phyloP scores from a whole-genome alignment of 1,140 invertebrate genomes.

The Drosophila albomicans region DNA sequence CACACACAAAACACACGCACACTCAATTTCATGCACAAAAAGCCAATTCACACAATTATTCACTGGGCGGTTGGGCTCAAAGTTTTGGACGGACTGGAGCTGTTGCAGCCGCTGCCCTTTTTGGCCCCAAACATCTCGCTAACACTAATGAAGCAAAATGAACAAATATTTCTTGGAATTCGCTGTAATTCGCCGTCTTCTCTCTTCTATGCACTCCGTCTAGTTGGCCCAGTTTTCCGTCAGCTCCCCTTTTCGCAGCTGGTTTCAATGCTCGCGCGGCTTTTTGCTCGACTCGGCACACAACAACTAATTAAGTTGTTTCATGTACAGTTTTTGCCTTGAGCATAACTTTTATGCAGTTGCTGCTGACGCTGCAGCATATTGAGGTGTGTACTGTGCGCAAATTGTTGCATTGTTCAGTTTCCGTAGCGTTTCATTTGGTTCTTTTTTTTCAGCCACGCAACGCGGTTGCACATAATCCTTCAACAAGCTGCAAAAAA shows the following conservation, averaged over 20 bases:
- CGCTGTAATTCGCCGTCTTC: slow-evolving; percentile 30
- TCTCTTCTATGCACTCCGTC: background rate
- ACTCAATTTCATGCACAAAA: slow-evolving; percentile 1
- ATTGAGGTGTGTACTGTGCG: slow-evolving; percentile 61
- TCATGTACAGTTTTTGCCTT: slow-evolving; percentile 75
- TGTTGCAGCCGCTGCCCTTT: slow-evolving; percentile 33
- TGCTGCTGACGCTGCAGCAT: slow-evolving; percentile 42
- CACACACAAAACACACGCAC: slow-evolving; percentile 5
- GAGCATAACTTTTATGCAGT: slow-evolving; percentile 68
- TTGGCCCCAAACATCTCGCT: slow-evolving; percentile 53
- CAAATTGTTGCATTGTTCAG: slow-evolving; percentile 75
- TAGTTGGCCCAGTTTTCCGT: slow-evolving; percentile 10
- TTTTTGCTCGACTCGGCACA: slow-evolving; percentile 56
- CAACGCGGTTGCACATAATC: slow-evolving; percentile 31
- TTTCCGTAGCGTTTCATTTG: slow-evolving; percentile 12
- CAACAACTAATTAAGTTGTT: slow-evolving; percentile 83
- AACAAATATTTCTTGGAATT: slow-evolving; percentile 69
- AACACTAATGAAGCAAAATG: slow-evolving; percentile 63
- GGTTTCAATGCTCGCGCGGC: slow-evolving; percentile 23
- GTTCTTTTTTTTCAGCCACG: slow-evolving; percentile 8
- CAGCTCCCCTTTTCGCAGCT: background rate
- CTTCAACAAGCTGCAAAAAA: slow-evolving; percentile 45
- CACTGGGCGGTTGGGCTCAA: slow-evolving; percentile 26
- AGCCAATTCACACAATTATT: slow-evolving; percentile 15
- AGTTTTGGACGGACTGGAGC: slow-evolving; percentile 31